These are phyloP conservation scores for Meta bourneti DNA, from an alignment of 2,888 invertebrate species.

Conservation along the genomic window DNA sequence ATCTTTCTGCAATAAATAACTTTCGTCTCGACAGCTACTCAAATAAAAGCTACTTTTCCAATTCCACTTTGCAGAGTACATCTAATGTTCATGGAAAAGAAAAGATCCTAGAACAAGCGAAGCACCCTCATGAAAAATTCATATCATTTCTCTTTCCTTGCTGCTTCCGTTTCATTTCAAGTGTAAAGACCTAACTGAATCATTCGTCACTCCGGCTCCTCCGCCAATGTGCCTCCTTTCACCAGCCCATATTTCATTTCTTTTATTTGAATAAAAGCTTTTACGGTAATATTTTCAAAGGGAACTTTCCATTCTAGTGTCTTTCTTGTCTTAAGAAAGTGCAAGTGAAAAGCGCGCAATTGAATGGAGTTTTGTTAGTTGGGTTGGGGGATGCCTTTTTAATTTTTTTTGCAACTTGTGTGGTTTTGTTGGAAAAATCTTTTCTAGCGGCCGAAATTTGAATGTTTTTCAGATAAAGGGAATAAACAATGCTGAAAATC, in stretches of 20 bases:
- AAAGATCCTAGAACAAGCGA: constrained; percentile 39
- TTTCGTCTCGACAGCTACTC: constrained; percentile 45
- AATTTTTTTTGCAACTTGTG: constrained; percentile 5
- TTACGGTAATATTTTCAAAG: constrained; percentile 59
- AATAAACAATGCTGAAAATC: no score
- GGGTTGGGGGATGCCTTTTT: constrained; percentile 10
- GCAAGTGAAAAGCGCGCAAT: constrained; percentile 37
- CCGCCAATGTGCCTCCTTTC: constrained; percentile 28
- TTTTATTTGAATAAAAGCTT: constrained; percentile 67
- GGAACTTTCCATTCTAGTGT: constrained; percentile 32
- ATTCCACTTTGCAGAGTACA: constrained; percentile 45
- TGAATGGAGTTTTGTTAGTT: constrained; percentile 8
- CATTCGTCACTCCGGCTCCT: constrained; percentile 47
- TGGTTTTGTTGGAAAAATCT: background rate
- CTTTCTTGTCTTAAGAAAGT: constrained; percentile 25
- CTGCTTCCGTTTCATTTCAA: constrained; percentile 38
- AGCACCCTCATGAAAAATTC: constrained; percentile 63
- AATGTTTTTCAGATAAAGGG: no score
- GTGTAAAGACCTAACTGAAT: constrained; percentile 57
- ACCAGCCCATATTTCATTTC: constrained; percentile 48
- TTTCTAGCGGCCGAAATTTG: no score
- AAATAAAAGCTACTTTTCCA: constrained; percentile 56
- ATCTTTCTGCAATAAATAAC: constrained; percentile 37
- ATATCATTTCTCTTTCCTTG: constrained; percentile 32
- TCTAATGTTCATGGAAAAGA: constrained; percentile 39